These are phyloP conservation scores for Cotesia typhae DNA, from an alignment of 1,140 invertebrate species.

Conservation along the genomic window DNA sequence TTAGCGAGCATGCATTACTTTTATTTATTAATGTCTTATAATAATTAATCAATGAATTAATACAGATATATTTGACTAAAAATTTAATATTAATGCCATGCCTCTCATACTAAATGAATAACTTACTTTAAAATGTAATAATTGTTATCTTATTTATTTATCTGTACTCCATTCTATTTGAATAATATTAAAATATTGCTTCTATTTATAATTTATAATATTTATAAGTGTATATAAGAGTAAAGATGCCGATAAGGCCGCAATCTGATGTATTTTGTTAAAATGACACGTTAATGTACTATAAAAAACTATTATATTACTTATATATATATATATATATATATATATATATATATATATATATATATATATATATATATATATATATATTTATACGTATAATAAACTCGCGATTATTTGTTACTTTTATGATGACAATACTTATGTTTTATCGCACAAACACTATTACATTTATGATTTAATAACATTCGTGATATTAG, in stretches of 20 bases:
- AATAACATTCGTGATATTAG: not conserved
- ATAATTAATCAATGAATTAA: too few species aligned
- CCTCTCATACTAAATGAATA: too few species aligned
- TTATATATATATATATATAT: too few species aligned
- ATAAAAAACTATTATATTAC: not conserved
- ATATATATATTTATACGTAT: too few species aligned
- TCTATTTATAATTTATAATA: not conserved
- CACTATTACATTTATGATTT: not conserved
- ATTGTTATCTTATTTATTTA: not conserved
- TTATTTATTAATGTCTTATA: too few species aligned
- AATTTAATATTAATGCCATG: too few species aligned
- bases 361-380: too few species aligned
- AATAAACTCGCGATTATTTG: too few species aligned
- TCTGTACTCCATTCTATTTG: conserved; percentile 1
- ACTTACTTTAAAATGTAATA: too few species aligned
- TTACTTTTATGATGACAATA: not conserved
- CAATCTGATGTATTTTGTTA: conserved; percentile 8
- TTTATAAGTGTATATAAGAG: not conserved
- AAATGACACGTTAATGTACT: not conserved
- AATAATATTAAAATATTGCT: conserved; percentile 17
- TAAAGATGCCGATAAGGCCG: conserved; percentile 19
- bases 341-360: too few species aligned
- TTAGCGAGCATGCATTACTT: too few species aligned
- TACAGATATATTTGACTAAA: too few species aligned
- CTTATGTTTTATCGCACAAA: not conserved